phyloP scores from a whole-genome alignment of 2,113 vertebrate species.

The Pantherophis guttatus region DNA sequence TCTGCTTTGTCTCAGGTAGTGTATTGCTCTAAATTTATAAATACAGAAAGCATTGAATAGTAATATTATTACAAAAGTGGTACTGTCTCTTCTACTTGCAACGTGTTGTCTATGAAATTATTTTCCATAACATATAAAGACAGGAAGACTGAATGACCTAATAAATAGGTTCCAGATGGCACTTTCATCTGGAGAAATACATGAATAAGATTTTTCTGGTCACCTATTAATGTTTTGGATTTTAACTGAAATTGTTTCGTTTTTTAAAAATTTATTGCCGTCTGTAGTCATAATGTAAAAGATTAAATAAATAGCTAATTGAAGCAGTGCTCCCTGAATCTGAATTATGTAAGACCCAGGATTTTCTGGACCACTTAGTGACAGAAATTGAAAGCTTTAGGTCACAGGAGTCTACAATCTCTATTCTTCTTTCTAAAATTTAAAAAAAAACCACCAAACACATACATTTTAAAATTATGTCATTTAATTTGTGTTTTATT shows the following conservation, averaged over 20 bases:
- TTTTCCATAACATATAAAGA: not conserved
- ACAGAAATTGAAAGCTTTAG: not conserved
- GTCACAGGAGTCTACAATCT: too few species aligned
- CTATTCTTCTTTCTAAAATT: not conserved
- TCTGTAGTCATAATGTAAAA: not conserved
- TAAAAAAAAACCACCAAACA: not conserved
- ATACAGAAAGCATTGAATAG: not conserved
- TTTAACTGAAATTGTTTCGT: not conserved
- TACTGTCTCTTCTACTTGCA: not conserved
- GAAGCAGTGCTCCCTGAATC: not conserved
- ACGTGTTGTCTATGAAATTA: not conserved
- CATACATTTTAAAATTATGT: not conserved
- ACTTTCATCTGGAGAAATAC: not conserved
- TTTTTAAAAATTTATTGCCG: not conserved
- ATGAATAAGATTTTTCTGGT: not conserved
- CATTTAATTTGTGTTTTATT: not conserved
- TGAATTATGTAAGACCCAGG: not conserved
- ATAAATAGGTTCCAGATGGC: not conserved
- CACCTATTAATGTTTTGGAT: not conserved
- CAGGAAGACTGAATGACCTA: not conserved
- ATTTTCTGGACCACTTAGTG: not conserved
- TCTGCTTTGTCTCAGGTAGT: constrained; percentile 72
- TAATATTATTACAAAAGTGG: not conserved
- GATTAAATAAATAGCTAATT: not conserved
- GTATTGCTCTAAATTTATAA: not conserved